phyloP scores from a whole-genome alignment of 2,888 invertebrate species.

The Drosophila meridiana region DNA sequence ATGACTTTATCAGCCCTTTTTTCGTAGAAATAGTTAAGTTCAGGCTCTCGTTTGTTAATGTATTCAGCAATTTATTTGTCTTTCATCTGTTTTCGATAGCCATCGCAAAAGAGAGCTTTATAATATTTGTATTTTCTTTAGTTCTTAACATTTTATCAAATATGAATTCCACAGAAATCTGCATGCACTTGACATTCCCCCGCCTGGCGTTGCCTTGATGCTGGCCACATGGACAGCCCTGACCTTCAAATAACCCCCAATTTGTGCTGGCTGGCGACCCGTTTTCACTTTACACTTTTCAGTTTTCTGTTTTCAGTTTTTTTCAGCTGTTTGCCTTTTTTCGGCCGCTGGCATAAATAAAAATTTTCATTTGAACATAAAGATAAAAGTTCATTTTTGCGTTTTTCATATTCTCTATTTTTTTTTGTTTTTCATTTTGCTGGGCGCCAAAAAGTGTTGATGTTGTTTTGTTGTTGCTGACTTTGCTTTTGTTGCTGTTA shows the following conservation, averaged over 20 bases:
- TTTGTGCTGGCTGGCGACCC: slow-evolving; percentile 47
- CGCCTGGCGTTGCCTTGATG: slow-evolving; percentile 9
- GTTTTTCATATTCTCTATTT: slow-evolving; percentile 4
- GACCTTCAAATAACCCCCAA: slow-evolving; percentile 77
- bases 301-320: slow-evolving; percentile 45
- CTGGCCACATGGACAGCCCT: slow-evolving; percentile 38
- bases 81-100: background rate
- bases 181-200: slow-evolving; percentile 25
- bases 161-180: slow-evolving; percentile 11
- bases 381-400: slow-evolving; percentile 69
- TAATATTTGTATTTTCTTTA: too few species aligned
- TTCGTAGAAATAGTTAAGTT: background rate
- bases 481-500: slow-evolving; percentile 43
- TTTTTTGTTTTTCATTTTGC: slow-evolving; percentile 13
- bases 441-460: slow-evolving; percentile 50
- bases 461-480: slow-evolving; percentile 20
- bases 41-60: background rate
- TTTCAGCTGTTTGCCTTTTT: slow-evolving; percentile 64
- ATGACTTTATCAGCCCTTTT: background rate
- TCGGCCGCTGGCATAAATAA: slow-evolving; percentile 73
- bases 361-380: slow-evolving; percentile 78
- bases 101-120: background rate
- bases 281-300: slow-evolving; percentile 47
- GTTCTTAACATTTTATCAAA: background rate
- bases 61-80: background rate